These are phyloP conservation scores for Mesoligia furuncula DNA, from an alignment of 2,888 invertebrate species.

Conservation along the genomic window DNA sequence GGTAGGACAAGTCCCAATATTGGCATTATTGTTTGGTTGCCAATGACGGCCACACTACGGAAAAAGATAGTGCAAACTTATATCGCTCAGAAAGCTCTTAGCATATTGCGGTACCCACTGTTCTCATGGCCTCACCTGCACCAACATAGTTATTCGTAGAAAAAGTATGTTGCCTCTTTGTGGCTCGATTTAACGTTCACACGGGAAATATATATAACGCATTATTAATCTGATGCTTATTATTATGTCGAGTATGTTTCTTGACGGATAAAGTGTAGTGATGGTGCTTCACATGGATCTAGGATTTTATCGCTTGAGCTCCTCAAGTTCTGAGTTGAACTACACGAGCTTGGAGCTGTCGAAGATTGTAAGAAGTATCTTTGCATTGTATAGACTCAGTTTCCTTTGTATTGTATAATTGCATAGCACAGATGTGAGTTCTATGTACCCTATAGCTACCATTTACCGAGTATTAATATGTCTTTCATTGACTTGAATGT, in stretches of 20 bases:
- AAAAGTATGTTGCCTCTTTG: slow-evolving; percentile 53
- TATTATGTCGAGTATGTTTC: slow-evolving; percentile 19
- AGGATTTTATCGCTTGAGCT: background rate
- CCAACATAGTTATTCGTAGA: slow-evolving; percentile 25
- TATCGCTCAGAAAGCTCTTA: background rate
- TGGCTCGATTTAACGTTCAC: slow-evolving; percentile 49
- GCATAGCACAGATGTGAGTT: no score
- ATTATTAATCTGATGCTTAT: slow-evolving; percentile 45
- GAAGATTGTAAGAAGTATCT: no score
- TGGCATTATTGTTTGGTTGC: background rate
- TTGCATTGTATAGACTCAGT: no score
- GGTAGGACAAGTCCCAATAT: background rate
- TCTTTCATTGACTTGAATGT: no score
- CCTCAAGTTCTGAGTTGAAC: no score
- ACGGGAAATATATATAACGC: slow-evolving; percentile 53
- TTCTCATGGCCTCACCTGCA: slow-evolving; percentile 50
- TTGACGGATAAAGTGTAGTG: slow-evolving; percentile 5
- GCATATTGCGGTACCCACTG: slow-evolving; percentile 17
- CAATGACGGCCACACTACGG: background rate
- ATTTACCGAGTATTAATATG: no score
- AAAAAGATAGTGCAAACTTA: background rate
- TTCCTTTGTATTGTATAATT: no score
- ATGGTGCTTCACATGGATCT: background rate
- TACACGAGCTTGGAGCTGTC: no score
- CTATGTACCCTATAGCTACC: no score